phyloP scores from a whole-genome alignment of 1,140 invertebrate genomes.

The Achroia grisella region DNA sequence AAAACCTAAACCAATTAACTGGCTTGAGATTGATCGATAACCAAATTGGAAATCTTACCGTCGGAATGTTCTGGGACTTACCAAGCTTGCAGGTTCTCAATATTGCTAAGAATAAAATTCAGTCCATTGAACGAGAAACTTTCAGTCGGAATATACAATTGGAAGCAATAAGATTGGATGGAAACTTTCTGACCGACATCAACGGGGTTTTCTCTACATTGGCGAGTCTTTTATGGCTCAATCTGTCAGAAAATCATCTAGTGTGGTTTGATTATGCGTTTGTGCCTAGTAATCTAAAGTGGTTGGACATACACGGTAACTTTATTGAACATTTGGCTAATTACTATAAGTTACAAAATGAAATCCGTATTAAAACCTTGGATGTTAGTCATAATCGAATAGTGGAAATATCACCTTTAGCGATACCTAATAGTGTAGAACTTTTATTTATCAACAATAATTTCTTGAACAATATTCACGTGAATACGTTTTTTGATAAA shows the following conservation, averaged over 20 bases:
- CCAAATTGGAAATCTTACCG: constrained; percentile 87
- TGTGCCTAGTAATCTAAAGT: constrained; percentile 89
- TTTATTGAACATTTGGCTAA: constrained; percentile 89
- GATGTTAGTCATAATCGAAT: constrained; percentile 92
- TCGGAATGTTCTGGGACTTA: constrained; percentile 89
- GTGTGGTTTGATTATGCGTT: constrained; percentile 94
- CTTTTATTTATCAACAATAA: constrained; percentile 93
- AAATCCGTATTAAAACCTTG: constrained; percentile 86
- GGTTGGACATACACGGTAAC: constrained; percentile 92
- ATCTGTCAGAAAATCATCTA: constrained; percentile 93
- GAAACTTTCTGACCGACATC: constrained; percentile 89
- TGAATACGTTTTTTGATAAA: constrained; percentile 91
- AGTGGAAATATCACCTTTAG: constrained; percentile 83
- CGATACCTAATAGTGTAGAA: constrained; percentile 92
- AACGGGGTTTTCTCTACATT: constrained; percentile 89
- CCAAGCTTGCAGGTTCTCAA: constrained; percentile 88
- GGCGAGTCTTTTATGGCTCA: constrained; percentile 87
- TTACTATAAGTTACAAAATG: constrained; percentile 87
- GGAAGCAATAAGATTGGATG: constrained; percentile 89
- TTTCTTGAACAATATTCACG: constrained; percentile 83
- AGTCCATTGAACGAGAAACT: constrained; percentile 85
- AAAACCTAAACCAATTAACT: constrained; percentile 87
- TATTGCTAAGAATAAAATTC: constrained; percentile 90
- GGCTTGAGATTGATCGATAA: constrained; percentile 90
- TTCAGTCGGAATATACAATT: constrained; percentile 86